Evolutionary conservation across 2,113 vertebrate genomes (phyloP).

Genomic region (Illadopsis cleaveri): DNA sequence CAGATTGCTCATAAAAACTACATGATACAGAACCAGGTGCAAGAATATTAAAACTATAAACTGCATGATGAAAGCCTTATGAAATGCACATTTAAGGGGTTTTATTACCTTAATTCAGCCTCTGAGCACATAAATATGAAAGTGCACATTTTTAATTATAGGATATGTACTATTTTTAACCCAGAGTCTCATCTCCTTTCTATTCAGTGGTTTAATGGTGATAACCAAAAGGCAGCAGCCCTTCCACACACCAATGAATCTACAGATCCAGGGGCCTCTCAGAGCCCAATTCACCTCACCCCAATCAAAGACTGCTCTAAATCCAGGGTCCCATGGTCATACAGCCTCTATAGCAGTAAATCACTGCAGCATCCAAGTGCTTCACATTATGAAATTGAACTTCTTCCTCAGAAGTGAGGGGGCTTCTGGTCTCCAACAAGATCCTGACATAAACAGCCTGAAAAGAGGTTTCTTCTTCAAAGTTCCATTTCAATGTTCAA

Average conservation of each 20-base stretch:
- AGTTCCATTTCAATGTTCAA: background rate
- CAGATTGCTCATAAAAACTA: background rate
- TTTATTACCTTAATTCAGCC: background rate
- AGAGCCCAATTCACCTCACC: background rate
- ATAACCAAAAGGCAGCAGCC: background rate
- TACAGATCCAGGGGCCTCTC: background rate
- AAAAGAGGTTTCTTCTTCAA: background rate
- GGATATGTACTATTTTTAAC: background rate
- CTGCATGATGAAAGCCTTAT: background rate
- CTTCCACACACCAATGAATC: background rate
- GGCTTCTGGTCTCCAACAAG: background rate
- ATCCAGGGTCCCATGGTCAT: accelerated
- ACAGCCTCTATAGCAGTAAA: background rate
- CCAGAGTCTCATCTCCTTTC: background rate
- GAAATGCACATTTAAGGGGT: background rate
- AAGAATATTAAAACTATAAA: constrained; percentile 12
- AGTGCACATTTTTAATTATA: background rate
- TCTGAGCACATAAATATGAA: background rate
- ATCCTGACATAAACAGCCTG: background rate
- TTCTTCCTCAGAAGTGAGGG: background rate
- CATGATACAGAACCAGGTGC: background rate
- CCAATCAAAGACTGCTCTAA: background rate
- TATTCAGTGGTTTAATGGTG: background rate
- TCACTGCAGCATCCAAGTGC: background rate
- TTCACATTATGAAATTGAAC: background rate